Percentiles rank a stretch among this genome's conserved stretches.
phyloP scores from a whole-genome alignment of 2,113 vertebrate genomes.

The Chaetops frenatus region DNA sequence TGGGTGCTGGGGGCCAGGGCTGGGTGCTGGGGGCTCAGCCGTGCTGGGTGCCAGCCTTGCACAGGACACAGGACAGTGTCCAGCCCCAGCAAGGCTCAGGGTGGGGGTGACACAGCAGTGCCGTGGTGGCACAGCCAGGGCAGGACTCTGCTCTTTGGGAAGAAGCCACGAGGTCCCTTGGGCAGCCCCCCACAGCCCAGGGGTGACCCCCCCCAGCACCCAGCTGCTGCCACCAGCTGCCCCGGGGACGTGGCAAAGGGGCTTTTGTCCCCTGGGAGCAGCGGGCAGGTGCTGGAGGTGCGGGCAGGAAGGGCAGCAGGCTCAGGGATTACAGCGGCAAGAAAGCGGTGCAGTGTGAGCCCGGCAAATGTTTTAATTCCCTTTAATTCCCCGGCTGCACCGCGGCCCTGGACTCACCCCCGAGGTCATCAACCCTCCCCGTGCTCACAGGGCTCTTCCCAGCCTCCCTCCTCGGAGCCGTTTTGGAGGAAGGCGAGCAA shows the following conservation, averaged over 20 bases:
- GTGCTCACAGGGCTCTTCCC: accelerated
- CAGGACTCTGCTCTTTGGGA: background rate
- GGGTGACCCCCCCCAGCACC: background rate
- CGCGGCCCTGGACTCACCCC: background rate
- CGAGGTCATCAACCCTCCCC: background rate
- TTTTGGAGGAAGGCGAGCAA: background rate
- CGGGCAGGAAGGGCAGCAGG: background rate
- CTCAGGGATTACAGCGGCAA: background rate
- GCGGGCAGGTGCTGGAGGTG: background rate
- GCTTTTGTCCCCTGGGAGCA: background rate
- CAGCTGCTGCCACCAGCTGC: background rate
- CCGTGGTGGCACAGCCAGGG: accelerated
- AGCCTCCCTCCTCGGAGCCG: background rate
- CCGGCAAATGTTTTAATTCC: constrained; percentile 50
- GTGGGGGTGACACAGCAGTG: accelerated
- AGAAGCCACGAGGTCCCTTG: background rate
- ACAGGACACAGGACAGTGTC: background rate
- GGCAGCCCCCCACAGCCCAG: accelerated
- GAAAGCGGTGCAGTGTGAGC: background rate
- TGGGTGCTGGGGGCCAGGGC: background rate
- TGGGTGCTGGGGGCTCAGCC: background rate
- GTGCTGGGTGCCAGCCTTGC: accelerated
- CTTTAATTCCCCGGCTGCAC: background rate
- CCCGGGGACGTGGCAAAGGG: background rate
- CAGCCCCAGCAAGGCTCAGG: background rate